Base-by-base conservation (phyloP, 2,888 invertebrate genomes). In the Acleris literana region DNA sequence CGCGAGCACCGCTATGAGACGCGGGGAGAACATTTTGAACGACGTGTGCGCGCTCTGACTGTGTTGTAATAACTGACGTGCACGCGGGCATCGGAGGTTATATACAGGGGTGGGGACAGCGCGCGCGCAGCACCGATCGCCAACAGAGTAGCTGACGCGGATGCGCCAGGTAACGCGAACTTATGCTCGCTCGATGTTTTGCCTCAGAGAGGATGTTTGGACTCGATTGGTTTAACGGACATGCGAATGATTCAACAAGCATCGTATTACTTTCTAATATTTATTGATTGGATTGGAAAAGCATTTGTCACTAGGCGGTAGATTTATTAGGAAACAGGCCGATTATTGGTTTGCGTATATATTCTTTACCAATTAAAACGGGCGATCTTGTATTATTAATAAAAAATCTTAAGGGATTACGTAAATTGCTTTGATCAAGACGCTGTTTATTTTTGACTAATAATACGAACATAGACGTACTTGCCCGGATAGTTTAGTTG, bases 31-130 rank as follows among this genome's bases (percentile, higher is more conserved):
- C 91, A 91, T 91, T 70, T 77, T 74, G 60, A 72, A 59, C 33
- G 69, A 76, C 88, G 89, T 86, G 84, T 82, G 80, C 78, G 76
- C 81, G 76, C 74, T 75, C 72, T 79, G 73, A 80, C 76, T 80
- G 76, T 83, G 79, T 76, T 80, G 82, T 79, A 76, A 80, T 79
- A 81, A 92, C 91, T 91, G 90, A 78, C 81, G 83, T 82, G 82
- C 78, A 81, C 83, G 85, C 82, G 78, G 75, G 72, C 76, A 79
- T 78, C 68, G 79, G 73, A 85, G 86, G 87, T 88, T 92, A 85
- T 92, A 92, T 92, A 92, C 80, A 74, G 74, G 75, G 78, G 78
- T 83, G 82, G 82, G 85, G 83, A 82, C 74, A 76, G 78, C 77
- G 86, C 80, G 73, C 76, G 85, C 88, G 88, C 87, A 85, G 87